Base-by-base conservation (phyloP, 30 jellyfish, hydroid and myxozoan species). In the Hydra vulgaris region DNA sequence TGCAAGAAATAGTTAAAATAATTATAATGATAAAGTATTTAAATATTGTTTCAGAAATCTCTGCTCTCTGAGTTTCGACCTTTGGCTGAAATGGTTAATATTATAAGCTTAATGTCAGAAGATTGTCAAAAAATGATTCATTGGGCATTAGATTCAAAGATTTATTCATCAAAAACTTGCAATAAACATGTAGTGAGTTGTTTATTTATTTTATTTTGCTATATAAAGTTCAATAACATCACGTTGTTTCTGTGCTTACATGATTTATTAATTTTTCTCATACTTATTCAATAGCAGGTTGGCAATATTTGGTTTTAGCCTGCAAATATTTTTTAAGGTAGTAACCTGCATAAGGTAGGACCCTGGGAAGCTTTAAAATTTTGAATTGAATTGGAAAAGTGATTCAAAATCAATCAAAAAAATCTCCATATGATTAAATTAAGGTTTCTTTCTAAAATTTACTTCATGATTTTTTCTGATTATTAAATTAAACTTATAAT, bases 91-190 rank as follows among this genome's bases (percentile, higher is more conserved):
- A 27, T 82, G 27, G 56, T 24, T 16, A 67, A 25, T 8, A 61
- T 23, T n/a, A 74, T 72, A 7, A 20, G 26, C 27, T 24, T 23
- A 22, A 24, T 88, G n/a, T 61, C 92, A 53, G 81, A 81, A 79
- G 90, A 83, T 53, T 81, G 69, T 17, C 25, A 78, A 55, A 27
- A 87, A 54, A 68, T 88, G 69, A 76, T 88, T 40, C 81, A 26
- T 26, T 88, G 96, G 96, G 80, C 84, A 23, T 3, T 84, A 54
- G 72, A 82, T 25, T 86, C 76, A 23, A 83, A 81, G 54, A 67
- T 87, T 7, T 83, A 23, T 84, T 72, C 79, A 70, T 72, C 83
- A 25, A 56, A 24, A 56, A 77, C 88, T n/a, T 73, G 95, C 71
- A 76, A 73, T 27, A 78, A 83, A 4, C 53, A 71, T 25, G 75